Evolutionary conservation across 2,113 vertebrate genomes (phyloP).

Genomic region (Cyprinodon brontotheroides): DNA sequence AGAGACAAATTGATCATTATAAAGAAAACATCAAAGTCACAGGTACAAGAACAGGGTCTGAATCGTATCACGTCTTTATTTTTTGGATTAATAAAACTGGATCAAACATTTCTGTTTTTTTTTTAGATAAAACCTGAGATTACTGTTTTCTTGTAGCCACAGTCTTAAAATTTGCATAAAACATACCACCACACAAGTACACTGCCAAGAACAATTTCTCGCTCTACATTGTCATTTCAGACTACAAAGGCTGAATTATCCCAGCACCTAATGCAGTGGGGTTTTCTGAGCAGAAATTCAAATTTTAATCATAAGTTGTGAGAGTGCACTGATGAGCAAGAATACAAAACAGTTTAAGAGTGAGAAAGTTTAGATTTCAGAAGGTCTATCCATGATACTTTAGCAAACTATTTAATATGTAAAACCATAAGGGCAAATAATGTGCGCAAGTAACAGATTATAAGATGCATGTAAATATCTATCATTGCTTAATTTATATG

Average conservation of each 20-base stretch:
- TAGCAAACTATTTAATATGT: neutral
- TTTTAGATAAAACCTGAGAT: neutral
- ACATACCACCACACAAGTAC: neutral
- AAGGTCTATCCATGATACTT: neutral
- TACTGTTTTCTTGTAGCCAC: neutral
- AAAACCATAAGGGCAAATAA: neutral
- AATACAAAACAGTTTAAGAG: neutral
- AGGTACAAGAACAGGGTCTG: neutral
- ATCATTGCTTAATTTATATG: neutral
- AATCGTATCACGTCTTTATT: slow-evolving; percentile 8
- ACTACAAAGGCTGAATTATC: neutral
- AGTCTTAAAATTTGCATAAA: neutral
- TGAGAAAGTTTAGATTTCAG: neutral
- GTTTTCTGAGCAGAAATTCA: neutral
- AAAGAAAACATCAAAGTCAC: slow-evolving; percentile 1
- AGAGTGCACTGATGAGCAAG: neutral
- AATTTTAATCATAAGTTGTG: neutral
- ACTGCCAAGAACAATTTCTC: neutral
- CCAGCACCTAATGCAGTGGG: neutral
- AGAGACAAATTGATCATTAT: neutral
- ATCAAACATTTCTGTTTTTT: neutral
- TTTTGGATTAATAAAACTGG: neutral
- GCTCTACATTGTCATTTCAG: neutral
- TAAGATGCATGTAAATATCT: neutral
- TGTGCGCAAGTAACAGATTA: neutral